Conservation (phyloP, 2,113 vertebrate species). For the Ciconia maguari region DNA sequence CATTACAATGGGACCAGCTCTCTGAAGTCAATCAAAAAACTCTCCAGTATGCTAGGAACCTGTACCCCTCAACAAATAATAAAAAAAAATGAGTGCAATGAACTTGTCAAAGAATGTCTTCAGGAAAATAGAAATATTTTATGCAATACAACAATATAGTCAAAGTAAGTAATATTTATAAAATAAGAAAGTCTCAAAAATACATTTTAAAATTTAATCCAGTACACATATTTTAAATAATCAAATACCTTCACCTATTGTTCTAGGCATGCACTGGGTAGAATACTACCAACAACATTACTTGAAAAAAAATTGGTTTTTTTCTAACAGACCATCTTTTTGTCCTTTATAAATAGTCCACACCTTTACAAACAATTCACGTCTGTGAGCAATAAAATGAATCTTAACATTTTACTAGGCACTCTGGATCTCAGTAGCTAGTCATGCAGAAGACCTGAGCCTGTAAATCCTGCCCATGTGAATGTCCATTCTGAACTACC, state of each 20-base stretch:
- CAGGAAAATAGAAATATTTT: not conserved
- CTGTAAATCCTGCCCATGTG: conserved; percentile 14
- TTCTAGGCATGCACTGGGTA: not conserved
- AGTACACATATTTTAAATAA: not conserved
- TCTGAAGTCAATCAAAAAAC: not conserved
- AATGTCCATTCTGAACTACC: not conserved
- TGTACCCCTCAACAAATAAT: not conserved
- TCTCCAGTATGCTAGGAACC: not conserved
- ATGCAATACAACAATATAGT: not conserved
- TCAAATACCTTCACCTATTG: not conserved
- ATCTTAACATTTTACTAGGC: not conserved
- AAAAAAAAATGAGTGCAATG: not conserved
- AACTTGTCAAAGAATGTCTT: not conserved
- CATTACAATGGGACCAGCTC: not conserved
- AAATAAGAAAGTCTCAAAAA: not conserved
- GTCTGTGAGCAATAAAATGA: not conserved
- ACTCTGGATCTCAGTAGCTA: not conserved
- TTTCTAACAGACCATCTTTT: not conserved
- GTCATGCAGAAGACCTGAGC: conserved; percentile 23
- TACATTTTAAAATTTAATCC: not conserved
- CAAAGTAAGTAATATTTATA: not conserved
- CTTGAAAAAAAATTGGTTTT: not conserved
- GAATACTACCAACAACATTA: not conserved
- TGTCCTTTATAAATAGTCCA: not conserved
- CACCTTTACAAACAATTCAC: not conserved